Conservation (phyloP, 1,140 invertebrate species). For the Himalopsyche phryganea region DNA sequence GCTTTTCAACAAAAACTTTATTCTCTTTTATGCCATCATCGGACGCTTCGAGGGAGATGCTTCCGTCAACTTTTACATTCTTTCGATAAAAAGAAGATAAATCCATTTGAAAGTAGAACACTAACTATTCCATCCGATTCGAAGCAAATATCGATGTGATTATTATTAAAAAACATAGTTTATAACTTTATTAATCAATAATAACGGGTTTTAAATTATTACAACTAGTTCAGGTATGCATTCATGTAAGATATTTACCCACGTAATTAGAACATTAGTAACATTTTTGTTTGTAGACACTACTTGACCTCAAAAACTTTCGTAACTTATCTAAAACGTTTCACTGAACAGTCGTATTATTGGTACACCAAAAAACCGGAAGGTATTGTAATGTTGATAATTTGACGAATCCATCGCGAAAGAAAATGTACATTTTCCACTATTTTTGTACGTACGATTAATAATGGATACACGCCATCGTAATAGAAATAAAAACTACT, state of each 20-base stretch:
- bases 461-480: conserved; percentile 14
- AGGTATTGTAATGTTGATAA: conserved; percentile 5
- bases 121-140: conserved; percentile 9
- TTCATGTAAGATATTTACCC: conserved; percentile 25
- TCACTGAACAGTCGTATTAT: not conserved
- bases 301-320: conserved; percentile 24
- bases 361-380: not conserved
- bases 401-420: conserved; percentile 6
- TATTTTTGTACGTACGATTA: conserved; percentile 3
- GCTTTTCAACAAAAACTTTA: conserved; percentile 4
- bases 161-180: conserved; percentile 8
- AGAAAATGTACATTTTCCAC: conserved; percentile 11
- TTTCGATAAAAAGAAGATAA: conserved; percentile 28
- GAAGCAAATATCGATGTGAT: conserved; percentile 2
- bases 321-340: conserved; percentile 22
- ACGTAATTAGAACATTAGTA: conserved; percentile 26
- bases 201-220: conserved; percentile 21
- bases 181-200: conserved; percentile 10
- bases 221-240: conserved; percentile 22
- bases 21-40: conserved; percentile 11
- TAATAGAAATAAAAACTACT: conserved; percentile 20
- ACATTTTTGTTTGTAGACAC: conserved; percentile 21
- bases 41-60: conserved; percentile 16
- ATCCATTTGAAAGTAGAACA: conserved; percentile 27
- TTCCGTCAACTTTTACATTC: conserved; percentile 33